These are phyloP conservation scores for Notothenia coriiceps DNA, from an alignment of 2,113 vertebrate species.

Conservation along the genomic window DNA sequence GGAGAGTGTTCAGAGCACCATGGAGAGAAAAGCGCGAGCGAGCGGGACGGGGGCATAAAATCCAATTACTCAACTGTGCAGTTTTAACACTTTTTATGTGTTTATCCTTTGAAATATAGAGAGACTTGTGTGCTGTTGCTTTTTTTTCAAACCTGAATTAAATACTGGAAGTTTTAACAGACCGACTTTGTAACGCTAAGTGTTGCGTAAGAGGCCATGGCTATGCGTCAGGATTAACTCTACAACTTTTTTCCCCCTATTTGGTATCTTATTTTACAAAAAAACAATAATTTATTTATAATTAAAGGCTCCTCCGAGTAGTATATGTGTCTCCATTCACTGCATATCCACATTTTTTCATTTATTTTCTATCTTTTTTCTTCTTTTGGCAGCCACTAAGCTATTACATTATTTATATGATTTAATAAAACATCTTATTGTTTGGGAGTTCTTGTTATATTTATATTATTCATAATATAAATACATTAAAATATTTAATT, in stretches of 20 bases:
- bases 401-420: background rate
- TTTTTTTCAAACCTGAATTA: slow-evolving; percentile 51
- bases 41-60: slow-evolving; percentile 83
- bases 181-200: slow-evolving; percentile 31
- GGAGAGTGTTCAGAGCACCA: slow-evolving; percentile 77
- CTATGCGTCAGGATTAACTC: slow-evolving; percentile 32
- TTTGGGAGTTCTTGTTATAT: background rate
- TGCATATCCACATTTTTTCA: background rate
- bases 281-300: background rate
- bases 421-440: background rate
- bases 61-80: slow-evolving; percentile 85
- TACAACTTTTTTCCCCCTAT: background rate
- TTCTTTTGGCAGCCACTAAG: background rate
- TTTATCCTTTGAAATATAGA: slow-evolving; percentile 73
- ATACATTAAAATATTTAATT: background rate
- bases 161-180: slow-evolving; percentile 52
- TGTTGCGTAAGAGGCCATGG: slow-evolving; percentile 49
- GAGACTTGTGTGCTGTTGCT: slow-evolving; percentile 45
- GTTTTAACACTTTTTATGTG: slow-evolving; percentile 79
- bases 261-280: background rate
- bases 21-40: slow-evolving; percentile 81
- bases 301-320: background rate
- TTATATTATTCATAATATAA: background rate
- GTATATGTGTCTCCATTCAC: background rate
- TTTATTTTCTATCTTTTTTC: background rate